Evolutionary conservation across 2,113 vertebrate genomes (phyloP).

Genomic region (Pycnonotus jocosus): DNA sequence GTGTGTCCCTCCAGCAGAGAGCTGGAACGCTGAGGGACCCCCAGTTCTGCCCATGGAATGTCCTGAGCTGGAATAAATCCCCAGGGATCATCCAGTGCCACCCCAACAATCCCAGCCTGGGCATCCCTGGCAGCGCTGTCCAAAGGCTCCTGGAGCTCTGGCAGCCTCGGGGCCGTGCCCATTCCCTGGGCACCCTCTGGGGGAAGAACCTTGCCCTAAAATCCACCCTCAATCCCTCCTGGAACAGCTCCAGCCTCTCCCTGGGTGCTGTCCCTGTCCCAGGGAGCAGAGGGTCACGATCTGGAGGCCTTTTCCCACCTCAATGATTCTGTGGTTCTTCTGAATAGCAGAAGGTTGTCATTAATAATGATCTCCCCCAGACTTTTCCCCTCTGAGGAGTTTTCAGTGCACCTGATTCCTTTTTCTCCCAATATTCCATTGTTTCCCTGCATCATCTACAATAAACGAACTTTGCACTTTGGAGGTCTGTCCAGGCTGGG

Average conservation of each 20-base stretch:
- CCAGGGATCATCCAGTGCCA: not conserved
- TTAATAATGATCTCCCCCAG: not conserved
- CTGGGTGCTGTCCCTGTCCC: not conserved
- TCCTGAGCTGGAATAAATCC: not conserved
- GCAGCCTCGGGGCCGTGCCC: not conserved
- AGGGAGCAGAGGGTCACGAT: not conserved
- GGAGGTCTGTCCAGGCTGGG: not conserved
- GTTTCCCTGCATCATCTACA: not conserved
- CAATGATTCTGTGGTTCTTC: not conserved
- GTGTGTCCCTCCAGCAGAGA: no score
- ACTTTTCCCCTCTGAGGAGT: not conserved
- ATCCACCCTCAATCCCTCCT: not conserved
- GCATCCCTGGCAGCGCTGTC: not conserved
- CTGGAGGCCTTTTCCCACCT: not conserved
- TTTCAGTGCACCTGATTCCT: not conserved
- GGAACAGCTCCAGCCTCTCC: not conserved
- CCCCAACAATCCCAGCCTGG: not conserved
- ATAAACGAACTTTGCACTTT: not conserved
- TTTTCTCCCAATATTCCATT: not conserved
- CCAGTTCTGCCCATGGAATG: no score
- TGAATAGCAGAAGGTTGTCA: not conserved
- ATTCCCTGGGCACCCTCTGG: not conserved
- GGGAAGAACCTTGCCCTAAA: not conserved
- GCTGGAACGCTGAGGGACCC: no score
- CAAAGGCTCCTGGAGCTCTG: not conserved